Evolutionary conservation across 92 coral and sea anemone species (phyloP).

Genomic region (Parazoanthus darwini): DNA sequence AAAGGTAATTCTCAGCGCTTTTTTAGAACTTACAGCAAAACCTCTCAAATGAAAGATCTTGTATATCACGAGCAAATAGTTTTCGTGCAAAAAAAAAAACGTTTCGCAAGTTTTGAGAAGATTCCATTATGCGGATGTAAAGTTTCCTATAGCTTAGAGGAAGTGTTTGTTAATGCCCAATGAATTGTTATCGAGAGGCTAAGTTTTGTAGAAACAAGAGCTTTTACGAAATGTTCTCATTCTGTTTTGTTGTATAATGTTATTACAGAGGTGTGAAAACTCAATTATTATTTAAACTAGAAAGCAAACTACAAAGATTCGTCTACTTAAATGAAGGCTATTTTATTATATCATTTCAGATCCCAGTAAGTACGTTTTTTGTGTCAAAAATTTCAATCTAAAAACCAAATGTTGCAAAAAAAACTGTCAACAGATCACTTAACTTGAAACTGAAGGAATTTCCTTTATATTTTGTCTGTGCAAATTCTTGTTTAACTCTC

Average conservation of each 20-base stretch:
- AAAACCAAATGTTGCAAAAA: too few relatives aligned
- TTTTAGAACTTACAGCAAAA: too few relatives aligned
- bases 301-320: too few relatives aligned
- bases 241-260: background rate
- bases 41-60: too few relatives aligned
- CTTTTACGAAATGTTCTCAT: background rate
- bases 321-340: too few relatives aligned
- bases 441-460: constrained; percentile 11
- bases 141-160: background rate
- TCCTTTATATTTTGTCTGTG: background rate
- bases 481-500: background rate
- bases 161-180: background rate
- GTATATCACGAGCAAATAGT: background rate
- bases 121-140: background rate
- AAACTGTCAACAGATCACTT: background rate
- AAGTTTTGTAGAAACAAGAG: background rate
- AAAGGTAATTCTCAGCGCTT: too few relatives aligned
- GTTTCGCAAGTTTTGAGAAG: background rate
- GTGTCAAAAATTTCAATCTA: background rate
- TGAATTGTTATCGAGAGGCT: too few relatives aligned
- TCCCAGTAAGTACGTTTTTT: background rate
- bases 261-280: background rate
- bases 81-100: background rate
- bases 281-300: background rate
- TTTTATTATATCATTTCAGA: background rate